Conservation (phyloP, 2,113 vertebrate genomes). For the Ovibos moschatus region DNA sequence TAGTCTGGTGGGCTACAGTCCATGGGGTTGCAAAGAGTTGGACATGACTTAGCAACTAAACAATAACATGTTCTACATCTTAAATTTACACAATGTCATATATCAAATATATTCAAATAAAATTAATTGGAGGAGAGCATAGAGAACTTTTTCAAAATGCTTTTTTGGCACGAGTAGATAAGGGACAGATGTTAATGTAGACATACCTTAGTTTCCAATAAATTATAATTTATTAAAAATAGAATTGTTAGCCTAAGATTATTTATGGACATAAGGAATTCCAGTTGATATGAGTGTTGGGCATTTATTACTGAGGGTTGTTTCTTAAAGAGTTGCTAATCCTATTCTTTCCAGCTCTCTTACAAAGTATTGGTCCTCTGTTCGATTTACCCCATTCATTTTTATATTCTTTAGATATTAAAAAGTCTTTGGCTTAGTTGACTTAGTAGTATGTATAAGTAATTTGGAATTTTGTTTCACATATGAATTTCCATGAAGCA, state of each 20-base stretch:
- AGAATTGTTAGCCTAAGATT: constrained; percentile 2
- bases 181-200: neutral
- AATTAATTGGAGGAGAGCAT: neutral
- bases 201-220: neutral
- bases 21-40: neutral
- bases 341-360: neutral
- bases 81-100: neutral
- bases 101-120: neutral
- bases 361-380: neutral
- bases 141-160: neutral
- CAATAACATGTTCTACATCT: neutral
- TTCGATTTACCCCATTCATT: neutral
- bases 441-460: neutral
- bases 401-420: neutral
- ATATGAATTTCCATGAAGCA: neutral
- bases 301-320: neutral
- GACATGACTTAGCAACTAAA: neutral
- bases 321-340: neutral
- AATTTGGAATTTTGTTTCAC: neutral
- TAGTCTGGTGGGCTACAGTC: neutral
- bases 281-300: neutral
- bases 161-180: neutral
- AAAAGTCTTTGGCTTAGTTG: neutral
- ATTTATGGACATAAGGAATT: neutral
- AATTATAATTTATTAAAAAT: neutral